Evolutionary conservation across 1,140 invertebrate genomes (phyloP), one percentile per base, ranked within the genome.

Genomic region (Cotesia chilonis): DNA sequence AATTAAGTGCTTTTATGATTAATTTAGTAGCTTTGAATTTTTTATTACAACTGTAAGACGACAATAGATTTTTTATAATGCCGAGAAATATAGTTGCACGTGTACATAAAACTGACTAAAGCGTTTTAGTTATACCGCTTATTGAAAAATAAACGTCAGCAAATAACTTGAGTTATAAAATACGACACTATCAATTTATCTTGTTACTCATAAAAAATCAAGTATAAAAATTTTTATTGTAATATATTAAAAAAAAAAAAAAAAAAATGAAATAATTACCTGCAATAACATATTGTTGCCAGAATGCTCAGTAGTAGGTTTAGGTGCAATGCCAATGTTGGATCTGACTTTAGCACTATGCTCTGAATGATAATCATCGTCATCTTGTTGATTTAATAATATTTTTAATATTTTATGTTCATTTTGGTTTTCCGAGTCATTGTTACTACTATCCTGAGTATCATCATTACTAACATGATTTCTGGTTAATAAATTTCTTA

Each of bases 301-400:
- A 67, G 77, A 77, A 79, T 84, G 87, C 70, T 82, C 84, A 72
- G 78, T 81, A 70, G 74, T 80, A 38, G 76, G 59, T 75, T 85
- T 83, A 4, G 78, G 61, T 41, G 76, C 77, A 68, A 68, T 81
- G 59, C 75, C 81, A n/a, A 82, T 79, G 73, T 79, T 83, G 10
- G 78, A 80, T 0, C 79, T 74, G 60, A 81, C 70, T 69, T 85
- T 85, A 35, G 74, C 72, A 66, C 72, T 80, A 67, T 84, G 77
- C 20, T 85, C 84, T 3, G 78, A 75, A 74, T 84, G 83, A 73
- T 83, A 86, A 54, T 94, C 92, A 71, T 94, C 92, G 69, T 96
- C 94, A 74, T 96, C 95, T 70, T 93, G 91, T 79, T 94, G 91
- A 82, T 95, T 94, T 55, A 96, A 85, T 80, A 96, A 84, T 69